A percentile compares a stretch with the other conserved stretches of the same genome.
phyloP scores from a whole-genome alignment of 2,797 vertebrate species.

The Chiloscyllium punctatum region DNA sequence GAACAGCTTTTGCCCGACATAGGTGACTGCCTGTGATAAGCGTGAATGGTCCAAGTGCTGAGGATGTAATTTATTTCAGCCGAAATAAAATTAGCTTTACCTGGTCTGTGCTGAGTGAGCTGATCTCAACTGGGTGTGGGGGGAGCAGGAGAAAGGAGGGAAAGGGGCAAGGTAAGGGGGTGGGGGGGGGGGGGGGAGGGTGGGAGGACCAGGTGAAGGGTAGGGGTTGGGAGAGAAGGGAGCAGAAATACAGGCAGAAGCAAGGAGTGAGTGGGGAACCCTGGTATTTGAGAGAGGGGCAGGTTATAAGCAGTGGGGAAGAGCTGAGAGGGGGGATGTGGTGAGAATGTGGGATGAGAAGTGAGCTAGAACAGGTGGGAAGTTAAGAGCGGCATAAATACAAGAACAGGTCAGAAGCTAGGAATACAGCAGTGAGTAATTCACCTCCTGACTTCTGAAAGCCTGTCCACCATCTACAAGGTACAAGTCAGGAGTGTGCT shows the following conservation, averaged over 20 bases:
- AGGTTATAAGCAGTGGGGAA: not conserved
- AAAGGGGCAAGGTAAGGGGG: not conserved
- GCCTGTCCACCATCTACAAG: too few relatives aligned
- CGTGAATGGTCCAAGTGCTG: not conserved
- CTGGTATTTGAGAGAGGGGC: not conserved
- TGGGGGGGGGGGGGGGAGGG: not conserved
- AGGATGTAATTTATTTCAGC: not conserved
- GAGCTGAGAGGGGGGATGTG: too few relatives aligned
- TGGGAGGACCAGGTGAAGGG: not conserved
- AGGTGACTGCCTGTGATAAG: not conserved
- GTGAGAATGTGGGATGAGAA: not conserved
- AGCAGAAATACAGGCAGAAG: not conserved
- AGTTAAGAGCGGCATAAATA: too few relatives aligned
- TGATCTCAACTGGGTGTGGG: not conserved
- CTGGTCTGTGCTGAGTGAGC: not conserved
- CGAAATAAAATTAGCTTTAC: not conserved
- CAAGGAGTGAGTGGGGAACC: not conserved
- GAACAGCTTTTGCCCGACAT: not conserved
- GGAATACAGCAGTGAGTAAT: too few relatives aligned
- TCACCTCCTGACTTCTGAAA: too few relatives aligned
- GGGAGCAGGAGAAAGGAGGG: too few relatives aligned
- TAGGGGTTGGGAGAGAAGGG: not conserved
- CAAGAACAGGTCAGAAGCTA: too few relatives aligned
- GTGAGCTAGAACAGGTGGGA: not conserved
- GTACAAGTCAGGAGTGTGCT: too few relatives aligned